These are phyloP conservation scores for Thereuonema tuberculata DNA, from an alignment of 1,140 invertebrate genomes.

Conservation along the genomic window DNA sequence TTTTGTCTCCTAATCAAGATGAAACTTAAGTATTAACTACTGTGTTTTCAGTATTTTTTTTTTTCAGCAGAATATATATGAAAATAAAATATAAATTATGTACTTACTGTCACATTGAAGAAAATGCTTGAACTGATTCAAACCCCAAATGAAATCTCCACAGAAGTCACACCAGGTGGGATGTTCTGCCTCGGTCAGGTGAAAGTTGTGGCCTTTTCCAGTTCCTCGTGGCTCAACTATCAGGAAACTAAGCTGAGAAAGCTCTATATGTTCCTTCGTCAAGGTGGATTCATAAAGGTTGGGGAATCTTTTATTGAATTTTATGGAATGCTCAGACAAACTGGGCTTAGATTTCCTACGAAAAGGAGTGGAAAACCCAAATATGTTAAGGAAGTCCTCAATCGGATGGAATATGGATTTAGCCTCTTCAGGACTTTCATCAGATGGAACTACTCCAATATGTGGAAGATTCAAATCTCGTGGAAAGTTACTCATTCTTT, in stretches of 20 bases:
- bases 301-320: background rate
- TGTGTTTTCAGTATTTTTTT: background rate
- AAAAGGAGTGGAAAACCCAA: conserved; percentile 3
- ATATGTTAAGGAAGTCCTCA: background rate
- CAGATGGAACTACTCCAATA: too few relatives aligned
- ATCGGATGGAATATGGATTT: background rate
- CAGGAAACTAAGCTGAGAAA: conserved; percentile 6
- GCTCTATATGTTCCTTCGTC: conserved; percentile 7
- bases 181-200: background rate
- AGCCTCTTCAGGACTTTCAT: too few relatives aligned
- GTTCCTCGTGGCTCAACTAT: background rate
- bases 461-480: too few relatives aligned
- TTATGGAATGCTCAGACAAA: too few relatives aligned
- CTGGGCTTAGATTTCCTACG: background rate
- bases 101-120: conserved; percentile 6
- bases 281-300: background rate
- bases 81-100: background rate
- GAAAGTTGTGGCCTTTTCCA: conserved; percentile 4
- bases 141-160: conserved; percentile 11
- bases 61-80: too few relatives aligned
- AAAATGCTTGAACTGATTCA: conserved; percentile 1
- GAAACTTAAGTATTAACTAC: too few relatives aligned
- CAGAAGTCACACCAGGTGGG: conserved; percentile 11
- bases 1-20: too few relatives aligned
- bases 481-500: too few relatives aligned